Evolutionary conservation across 1,140 invertebrate species (phyloP), one percentile per base, ranked within the genome.

Genomic region (Phocides pigmalion): DNA sequence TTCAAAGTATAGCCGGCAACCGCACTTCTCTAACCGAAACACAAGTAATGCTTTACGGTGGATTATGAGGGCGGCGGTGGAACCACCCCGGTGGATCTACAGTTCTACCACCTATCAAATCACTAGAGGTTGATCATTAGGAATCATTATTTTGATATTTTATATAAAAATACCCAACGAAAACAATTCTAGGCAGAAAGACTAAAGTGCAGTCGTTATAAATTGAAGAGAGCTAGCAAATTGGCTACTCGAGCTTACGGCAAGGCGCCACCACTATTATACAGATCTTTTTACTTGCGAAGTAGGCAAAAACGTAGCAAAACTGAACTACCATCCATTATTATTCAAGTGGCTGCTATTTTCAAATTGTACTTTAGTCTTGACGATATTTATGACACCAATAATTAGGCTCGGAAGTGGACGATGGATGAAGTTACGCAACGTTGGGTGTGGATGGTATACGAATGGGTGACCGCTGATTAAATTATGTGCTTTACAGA

Each of bases 251-350:
- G 50, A 64, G 50, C 39, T 22, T 19, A 49, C 42, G 39, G 32
- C 22, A 14, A 37, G 32, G 35, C 32, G 35, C 35, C n/a, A 58
- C 47, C 35, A 62, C 47, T 61, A 67, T 67, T 58, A 67, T 46
- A 37, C 16, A 37, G 35, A 16, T 37, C 17, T 35, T 51, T 51
- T 51, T 49, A 16, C 28, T 12, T 3, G 14, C 49, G 32, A 20
- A 51, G 37, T 11, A 32, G 28, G 28, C 14, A 35, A 35, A 51
- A 51, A 35, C 37, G 49, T 19, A 37, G 14, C 32, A 37, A 51
- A 51, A 37, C 49, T 51, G 28, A 20, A 53, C 32, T n/a, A 53
- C 28, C 32, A 17, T 20, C 50, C 17, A 53, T 37, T 53, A 37
- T 35, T 53, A 37, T 19, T 15, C 20, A 16, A 53, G 35, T 37